Percentiles rank a stretch among this genome's conserved stretches.
Conservation (phyloP, 2,113 vertebrate species). For the Hemibagrus wyckioides region DNA sequence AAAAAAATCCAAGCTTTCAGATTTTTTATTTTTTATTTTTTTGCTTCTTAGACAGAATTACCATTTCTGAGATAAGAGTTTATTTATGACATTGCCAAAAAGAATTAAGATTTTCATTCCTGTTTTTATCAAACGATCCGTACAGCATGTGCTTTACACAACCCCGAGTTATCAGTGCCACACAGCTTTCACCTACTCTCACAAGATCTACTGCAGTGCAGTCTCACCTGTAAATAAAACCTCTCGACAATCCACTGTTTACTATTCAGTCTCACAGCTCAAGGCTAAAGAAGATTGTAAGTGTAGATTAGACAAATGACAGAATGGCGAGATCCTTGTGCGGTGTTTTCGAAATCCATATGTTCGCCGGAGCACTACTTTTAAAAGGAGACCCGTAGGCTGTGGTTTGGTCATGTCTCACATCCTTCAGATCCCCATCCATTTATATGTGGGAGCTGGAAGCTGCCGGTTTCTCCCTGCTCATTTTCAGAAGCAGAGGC, state of each 20-base stretch:
- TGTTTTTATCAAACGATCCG: constrained; percentile 1
- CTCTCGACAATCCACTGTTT: constrained; percentile 24
- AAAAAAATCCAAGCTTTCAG: not conserved
- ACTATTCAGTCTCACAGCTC: constrained; percentile 17
- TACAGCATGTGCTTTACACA: not conserved
- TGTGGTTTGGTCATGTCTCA: constrained; percentile 3
- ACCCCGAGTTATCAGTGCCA: constrained; percentile 16
- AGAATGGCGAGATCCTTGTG: constrained; percentile 1
- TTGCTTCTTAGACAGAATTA: not conserved
- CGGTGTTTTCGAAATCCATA: not conserved
- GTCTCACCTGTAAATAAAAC: constrained; percentile 31
- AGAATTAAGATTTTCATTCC: not conserved
- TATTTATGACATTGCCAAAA: not conserved
- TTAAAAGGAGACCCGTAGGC: constrained; percentile 10
- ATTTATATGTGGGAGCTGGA: not conserved
- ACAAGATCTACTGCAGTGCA: constrained; percentile 1
- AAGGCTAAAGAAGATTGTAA: constrained; percentile 17
- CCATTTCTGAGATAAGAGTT: not conserved
- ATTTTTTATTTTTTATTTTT: not conserved
- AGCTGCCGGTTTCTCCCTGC: not conserved
- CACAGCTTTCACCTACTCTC: constrained; percentile 2
- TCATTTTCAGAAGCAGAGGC: not conserved
- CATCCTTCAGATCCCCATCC: not conserved
- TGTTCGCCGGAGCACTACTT: constrained; percentile 2
- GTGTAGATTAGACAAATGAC: constrained; percentile 29